phyloP scores from a whole-genome alignment of 2,113 vertebrate species.

The Leucosticte australis region DNA sequence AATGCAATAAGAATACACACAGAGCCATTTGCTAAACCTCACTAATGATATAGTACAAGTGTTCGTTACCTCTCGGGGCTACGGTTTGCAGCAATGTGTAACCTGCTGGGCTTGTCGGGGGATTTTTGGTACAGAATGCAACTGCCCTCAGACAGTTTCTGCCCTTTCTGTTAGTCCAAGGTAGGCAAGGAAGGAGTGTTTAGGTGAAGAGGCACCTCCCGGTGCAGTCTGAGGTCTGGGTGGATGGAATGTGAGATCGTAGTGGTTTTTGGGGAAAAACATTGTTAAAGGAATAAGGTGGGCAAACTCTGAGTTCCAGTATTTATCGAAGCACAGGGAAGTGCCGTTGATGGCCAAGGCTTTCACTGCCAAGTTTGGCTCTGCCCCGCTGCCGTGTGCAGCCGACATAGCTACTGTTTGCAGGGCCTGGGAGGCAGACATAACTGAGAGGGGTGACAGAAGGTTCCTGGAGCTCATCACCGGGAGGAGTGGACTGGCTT shows the following conservation, averaged over 20 bases:
- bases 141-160: slow-evolving; percentile 88
- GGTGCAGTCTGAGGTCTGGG: slow-evolving; percentile 81
- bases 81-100: slow-evolving; percentile 78
- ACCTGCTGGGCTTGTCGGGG: slow-evolving; percentile 71
- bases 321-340: slow-evolving; percentile 84
- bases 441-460: slow-evolving; percentile 87
- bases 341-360: slow-evolving; percentile 80
- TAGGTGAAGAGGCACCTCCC: slow-evolving; percentile 82
- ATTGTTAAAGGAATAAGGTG: slow-evolving; percentile 97
- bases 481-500: slow-evolving; percentile 67
- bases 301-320: slow-evolving; percentile 91
- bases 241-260: slow-evolving; percentile 89
- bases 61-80: slow-evolving; percentile 63
- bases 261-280: slow-evolving; percentile 90
- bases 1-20: slow-evolving; percentile 89
- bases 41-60: slow-evolving; percentile 78
- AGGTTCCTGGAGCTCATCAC: slow-evolving; percentile 81
- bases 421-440: slow-evolving; percentile 95
- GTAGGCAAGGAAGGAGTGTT: slow-evolving; percentile 98
- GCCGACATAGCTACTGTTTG: slow-evolving; percentile 93
- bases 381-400: slow-evolving; percentile 72
- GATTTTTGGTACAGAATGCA: slow-evolving; percentile 76
- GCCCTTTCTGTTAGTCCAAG: slow-evolving; percentile 94
- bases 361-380: slow-evolving; percentile 75
- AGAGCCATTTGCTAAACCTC: slow-evolving; percentile 81